phyloP scores from a whole-genome alignment of 2,113 vertebrate species.

The Pterocles orientalis region DNA sequence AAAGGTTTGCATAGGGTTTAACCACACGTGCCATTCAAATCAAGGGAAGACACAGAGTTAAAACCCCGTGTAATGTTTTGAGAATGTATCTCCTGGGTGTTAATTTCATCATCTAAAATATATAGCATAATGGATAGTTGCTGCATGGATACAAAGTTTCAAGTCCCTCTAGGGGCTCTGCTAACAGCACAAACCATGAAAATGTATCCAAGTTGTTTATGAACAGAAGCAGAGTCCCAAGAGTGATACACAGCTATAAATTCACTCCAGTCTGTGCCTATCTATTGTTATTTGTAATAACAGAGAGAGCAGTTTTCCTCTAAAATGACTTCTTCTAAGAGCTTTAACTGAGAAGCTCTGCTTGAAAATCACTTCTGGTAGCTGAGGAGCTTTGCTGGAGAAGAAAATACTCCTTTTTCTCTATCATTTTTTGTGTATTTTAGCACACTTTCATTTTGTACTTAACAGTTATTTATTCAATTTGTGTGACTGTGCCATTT shows the following conservation, averaged over 20 bases:
- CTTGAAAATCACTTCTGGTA: constrained; percentile 24
- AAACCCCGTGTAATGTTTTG: constrained; percentile 38
- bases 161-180: constrained; percentile 52
- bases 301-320: constrained; percentile 35
- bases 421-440: background rate
- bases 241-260: constrained; percentile 55
- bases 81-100: constrained; percentile 56
- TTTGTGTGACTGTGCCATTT: background rate
- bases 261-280: constrained; percentile 53
- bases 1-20: constrained; percentile 34
- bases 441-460: background rate
- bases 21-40: constrained; percentile 3
- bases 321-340: constrained; percentile 31
- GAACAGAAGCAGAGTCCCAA: constrained; percentile 56
- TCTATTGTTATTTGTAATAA: constrained; percentile 66
- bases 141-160: constrained; percentile 53
- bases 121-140: constrained; percentile 58
- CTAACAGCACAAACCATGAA: constrained; percentile 46
- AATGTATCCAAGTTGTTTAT: constrained; percentile 68
- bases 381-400: constrained; percentile 10
- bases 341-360: constrained; percentile 33
- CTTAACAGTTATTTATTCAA: background rate
- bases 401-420: constrained; percentile 31
- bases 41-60: constrained; percentile 20
- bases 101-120: constrained; percentile 69